Base-by-base conservation (phyloP, 2,888 invertebrate species). In the Sphaerophoria rueppellii region DNA sequence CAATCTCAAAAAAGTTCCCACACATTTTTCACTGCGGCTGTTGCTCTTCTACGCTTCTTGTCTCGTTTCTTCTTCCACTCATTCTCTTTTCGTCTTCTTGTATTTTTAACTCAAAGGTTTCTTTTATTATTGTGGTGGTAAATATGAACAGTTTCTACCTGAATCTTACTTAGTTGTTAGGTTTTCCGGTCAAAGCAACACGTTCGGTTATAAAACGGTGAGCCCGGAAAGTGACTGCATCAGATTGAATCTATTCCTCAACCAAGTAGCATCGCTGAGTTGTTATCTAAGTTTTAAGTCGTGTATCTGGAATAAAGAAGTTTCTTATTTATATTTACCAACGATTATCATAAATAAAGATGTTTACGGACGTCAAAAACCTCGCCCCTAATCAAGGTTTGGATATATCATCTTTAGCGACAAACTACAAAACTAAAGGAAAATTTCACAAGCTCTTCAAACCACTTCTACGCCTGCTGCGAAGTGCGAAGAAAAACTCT, bases 311-410 rank as follows among this genome's bases (percentile, higher is more conserved):
- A 50, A 35, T 35, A 46, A 11, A 69, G 16, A 50, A 78, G 3
- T 2, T 6, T 16, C 16, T 43, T 4, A 60, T 81, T 52, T 72
- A 61, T 43, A 87, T 80, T 55, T n/a, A 63, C 46, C 55, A 71
- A 50, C 12, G 12, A n/a, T 37, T 14, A 71, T 35, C 43, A 11
- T 46, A 54, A 32, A 80, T 6, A 12, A 80, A 67, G 85, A 91
- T 91, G 91, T 91, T 89, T 87, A 89, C 90, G 86, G 91, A 91
- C 88, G 89, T 91, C 14, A 91, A 91, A 86, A 91, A 91, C 79
- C 72, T 91, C 74, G 87, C 89, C n/a, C 58, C 70, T 5, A 67
- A 60, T 48, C 83, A 83, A 75, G 67, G 60, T 32, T 67, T 83
- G 58, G 79, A 79, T 35, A 71, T 83, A 40, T 71, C 87, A 80